A percentile compares a stretch with the other conserved stretches of the same genome.
These are phyloP conservation scores for Sphenopsis melanotis DNA, from an alignment of 2,797 vertebrate genomes.

Conservation along the genomic window DNA sequence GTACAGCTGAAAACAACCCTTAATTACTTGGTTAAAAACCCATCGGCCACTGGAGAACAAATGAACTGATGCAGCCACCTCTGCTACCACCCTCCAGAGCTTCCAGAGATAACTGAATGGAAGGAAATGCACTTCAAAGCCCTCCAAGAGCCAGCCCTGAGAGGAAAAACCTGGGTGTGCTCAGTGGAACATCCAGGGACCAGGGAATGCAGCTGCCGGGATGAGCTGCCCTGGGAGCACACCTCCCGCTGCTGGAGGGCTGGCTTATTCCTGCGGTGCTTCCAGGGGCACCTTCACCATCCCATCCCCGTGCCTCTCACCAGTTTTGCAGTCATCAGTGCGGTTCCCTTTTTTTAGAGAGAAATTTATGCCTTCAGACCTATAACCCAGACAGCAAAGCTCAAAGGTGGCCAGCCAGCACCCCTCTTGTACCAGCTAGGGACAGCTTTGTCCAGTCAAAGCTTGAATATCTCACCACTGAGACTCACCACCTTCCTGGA, in stretches of 20 bases:
- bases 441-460: background rate
- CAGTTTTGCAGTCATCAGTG: background rate
- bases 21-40: slow-evolving; percentile 57
- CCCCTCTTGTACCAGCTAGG: background rate
- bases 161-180: background rate
- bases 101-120: background rate
- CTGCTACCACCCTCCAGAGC: background rate
- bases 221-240: background rate
- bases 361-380: background rate
- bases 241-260: background rate
- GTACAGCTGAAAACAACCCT: slow-evolving; percentile 4
- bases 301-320: background rate
- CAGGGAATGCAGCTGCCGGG: background rate
- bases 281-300: background rate
- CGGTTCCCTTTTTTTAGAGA: background rate
- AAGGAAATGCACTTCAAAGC: background rate
- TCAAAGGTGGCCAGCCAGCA: background rate
- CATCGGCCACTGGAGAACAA: background rate
- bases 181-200: background rate
- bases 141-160: background rate
- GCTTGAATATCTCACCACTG: background rate
- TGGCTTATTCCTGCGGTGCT: background rate
- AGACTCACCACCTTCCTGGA: background rate
- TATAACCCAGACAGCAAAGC: background rate
- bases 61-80: background rate